Base-by-base conservation (phyloP, 2,797 vertebrate species). In the Schizothorax lantsangensis region DNA sequence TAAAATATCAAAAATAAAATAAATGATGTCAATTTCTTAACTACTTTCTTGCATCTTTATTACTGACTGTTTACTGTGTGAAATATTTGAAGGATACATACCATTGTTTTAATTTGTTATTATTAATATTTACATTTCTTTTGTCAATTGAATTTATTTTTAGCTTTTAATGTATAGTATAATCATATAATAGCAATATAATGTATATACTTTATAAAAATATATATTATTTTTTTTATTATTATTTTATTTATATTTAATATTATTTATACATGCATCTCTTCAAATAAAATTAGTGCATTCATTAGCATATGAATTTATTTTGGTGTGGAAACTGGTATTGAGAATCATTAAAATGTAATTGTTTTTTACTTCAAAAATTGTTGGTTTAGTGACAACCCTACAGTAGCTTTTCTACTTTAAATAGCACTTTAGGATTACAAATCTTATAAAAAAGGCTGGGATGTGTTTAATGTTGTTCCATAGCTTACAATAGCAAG, bases 401-500 rank as follows among this genome's bases (percentile, higher is more conserved):
- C 49, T 78, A 59, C 75, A 79, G n/a, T 5, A 79, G 49, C 30
- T 14, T 69, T 52, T 71, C 2, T 33, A 71, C 14, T 81, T 33
- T 14, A 45, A 1, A 26, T 4, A 57, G 6, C 30, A 36, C 10
- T 54, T 36, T 4, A 36, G 33, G 52, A 49, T 52, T 17, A 52
- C 14, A 81, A 15, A 38, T 81, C 19, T n/a, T 6, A n/a, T 64
- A 64, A 47, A 66, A 75, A 47, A 33, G 6, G n/a, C n/a, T 23
- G 2, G 23, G 6, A 52, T n/a, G 43, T 19, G 10, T 52, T 75
- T n/a, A 74, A 73, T 57, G 38, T 11, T n/a, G 30, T 19, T n/a
- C 17, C 3, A 33, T 33, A 26, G 38, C 97, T 92, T 92, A 99
- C 98, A 97, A 98, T 80, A 99, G 94, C 86, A 98, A 90, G 62